phyloP scores from a whole-genome alignment of 2,888 invertebrate species.

The Halictus quadricinctus region DNA sequence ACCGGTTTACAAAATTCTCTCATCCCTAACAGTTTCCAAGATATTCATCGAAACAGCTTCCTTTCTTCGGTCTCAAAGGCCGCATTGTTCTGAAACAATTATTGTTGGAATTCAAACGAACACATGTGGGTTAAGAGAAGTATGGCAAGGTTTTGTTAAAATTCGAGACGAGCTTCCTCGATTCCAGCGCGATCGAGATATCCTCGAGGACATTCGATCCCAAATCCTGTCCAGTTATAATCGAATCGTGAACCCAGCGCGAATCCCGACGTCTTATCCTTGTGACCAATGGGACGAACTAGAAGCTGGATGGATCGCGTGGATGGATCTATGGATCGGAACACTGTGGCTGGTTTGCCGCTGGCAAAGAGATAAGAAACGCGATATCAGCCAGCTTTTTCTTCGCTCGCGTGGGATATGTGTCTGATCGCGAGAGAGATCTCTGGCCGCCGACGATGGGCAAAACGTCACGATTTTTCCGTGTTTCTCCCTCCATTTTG shows the following conservation, averaged over 20 bases:
- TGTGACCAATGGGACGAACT: not conserved
- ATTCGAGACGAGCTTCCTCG: not conserved
- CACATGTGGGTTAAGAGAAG: no score
- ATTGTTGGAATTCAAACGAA: no score
- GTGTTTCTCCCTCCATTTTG: conserved; percentile 28
- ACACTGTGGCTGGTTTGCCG: not conserved
- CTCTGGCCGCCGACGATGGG: conserved; percentile 60
- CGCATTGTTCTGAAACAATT: not conserved
- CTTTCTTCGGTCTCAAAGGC: no score
- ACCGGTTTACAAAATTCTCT: no score
- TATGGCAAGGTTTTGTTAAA: not conserved
- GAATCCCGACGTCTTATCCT: not conserved
- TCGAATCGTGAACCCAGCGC: not conserved
- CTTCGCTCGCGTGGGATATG: not conserved
- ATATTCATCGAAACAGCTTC: not conserved
- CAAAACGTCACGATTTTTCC: conserved; percentile 35
- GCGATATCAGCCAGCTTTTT: conserved; percentile 12
- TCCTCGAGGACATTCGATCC: not conserved
- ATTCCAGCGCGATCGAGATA: not conserved
- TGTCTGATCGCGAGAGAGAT: conserved; percentile 24
- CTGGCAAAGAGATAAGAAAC: not conserved
- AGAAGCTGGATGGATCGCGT: conserved; percentile 10
- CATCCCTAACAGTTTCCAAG: not conserved
- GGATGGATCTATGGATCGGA: not conserved
- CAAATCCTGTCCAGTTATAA: not conserved